These are phyloP conservation scores for Anticlea derivata DNA, from an alignment of 2,888 invertebrate genomes.

Conservation along the genomic window DNA sequence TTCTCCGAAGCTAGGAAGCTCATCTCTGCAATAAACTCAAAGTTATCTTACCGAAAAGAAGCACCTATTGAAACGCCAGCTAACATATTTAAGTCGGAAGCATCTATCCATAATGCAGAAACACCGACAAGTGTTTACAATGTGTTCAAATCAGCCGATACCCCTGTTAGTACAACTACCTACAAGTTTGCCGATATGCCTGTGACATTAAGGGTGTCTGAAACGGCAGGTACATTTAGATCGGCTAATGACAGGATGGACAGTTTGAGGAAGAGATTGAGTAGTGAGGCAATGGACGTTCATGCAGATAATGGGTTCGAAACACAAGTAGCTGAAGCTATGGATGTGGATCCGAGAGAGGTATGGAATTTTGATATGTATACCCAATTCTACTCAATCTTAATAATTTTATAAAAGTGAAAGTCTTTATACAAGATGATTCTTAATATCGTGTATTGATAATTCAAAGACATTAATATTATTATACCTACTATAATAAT, in stretches of 20 bases:
- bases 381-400: too few relatives aligned
- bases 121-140: constrained; percentile 21
- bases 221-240: constrained; percentile 30
- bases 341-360: constrained; percentile 72
- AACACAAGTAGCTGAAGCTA: constrained; percentile 49
- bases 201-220: constrained; percentile 28
- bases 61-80: constrained; percentile 18
- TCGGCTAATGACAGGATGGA: constrained; percentile 65
- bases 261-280: constrained; percentile 51
- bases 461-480: too few relatives aligned
- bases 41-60: constrained; percentile 50
- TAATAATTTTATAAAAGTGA: too few relatives aligned
- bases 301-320: constrained; percentile 35
- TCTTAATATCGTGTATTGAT: too few relatives aligned
- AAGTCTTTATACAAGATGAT: too few relatives aligned
- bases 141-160: constrained; percentile 20
- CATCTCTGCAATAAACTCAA: constrained; percentile 74
- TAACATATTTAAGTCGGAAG: constrained; percentile 4
- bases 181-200: constrained; percentile 14
- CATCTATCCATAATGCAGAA: constrained; percentile 2
- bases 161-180: constrained; percentile 21
- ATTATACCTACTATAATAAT: too few relatives aligned
- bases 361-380: constrained; percentile 42
- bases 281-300: constrained; percentile 48
- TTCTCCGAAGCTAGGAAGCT: constrained; percentile 76